A percentile compares a stretch with the other conserved stretches of the same genome.
Evolutionary conservation across 2,113 vertebrate species (phyloP).

Genomic region (Nycticebus coucang): DNA sequence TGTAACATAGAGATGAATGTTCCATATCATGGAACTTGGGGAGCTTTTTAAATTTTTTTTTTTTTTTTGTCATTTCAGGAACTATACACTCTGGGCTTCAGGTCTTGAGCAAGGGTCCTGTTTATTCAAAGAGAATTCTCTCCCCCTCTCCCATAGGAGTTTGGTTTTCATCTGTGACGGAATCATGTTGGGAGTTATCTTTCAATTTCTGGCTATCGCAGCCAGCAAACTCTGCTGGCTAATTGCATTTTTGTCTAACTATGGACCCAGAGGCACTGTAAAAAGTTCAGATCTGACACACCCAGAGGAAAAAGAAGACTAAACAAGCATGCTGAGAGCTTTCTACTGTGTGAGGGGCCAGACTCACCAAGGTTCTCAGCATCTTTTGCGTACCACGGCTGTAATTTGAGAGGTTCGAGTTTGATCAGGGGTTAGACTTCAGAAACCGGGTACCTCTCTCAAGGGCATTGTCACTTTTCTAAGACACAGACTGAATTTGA

Average conservation of each 20-base stretch:
- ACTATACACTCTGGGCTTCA: not conserved
- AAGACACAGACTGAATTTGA: not conserved
- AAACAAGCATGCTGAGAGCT: constrained; percentile 1
- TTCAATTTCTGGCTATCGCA: constrained; percentile 29
- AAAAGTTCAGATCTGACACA: constrained; percentile 53
- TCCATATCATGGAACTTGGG: not conserved
- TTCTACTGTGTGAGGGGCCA: not conserved
- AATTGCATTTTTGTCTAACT: constrained; percentile 58
- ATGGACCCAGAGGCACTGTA: constrained; percentile 40
- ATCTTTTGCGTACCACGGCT: not conserved
- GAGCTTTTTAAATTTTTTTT: not conserved
- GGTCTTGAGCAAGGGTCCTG: not conserved
- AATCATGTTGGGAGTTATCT: constrained; percentile 55
- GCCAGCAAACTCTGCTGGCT: constrained; percentile 37
- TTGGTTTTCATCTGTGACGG: constrained; percentile 53
- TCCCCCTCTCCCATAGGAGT: not conserved
- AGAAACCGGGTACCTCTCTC: not conserved
- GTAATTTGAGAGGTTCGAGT: not conserved
- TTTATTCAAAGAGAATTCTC: not conserved
- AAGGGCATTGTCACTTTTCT: not conserved
- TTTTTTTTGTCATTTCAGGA: not conserved
- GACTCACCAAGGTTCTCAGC: not conserved
- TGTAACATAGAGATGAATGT: not conserved
- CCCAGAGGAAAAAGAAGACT: constrained; percentile 11
- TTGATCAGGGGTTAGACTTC: not conserved